Evolutionary conservation across 2,113 vertebrate species (phyloP).

Genomic region (Myotis davidii): DNA sequence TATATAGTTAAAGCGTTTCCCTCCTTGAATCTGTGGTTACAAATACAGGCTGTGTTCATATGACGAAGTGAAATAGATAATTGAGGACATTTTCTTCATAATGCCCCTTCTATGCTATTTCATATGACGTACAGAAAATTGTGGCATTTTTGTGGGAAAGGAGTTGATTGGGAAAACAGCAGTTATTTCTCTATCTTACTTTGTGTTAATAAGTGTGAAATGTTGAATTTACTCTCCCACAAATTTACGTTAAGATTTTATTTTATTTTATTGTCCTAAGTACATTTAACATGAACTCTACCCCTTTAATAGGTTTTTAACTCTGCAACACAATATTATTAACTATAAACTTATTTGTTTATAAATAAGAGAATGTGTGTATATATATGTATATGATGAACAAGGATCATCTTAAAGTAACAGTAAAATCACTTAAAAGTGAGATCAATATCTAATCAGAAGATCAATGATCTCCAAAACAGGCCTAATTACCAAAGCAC

Average conservation of each 20-base stretch:
- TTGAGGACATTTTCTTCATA: neutral
- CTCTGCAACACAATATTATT: neutral
- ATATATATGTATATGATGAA: neutral
- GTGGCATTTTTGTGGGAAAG: neutral
- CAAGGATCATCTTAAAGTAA: neutral
- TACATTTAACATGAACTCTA: neutral
- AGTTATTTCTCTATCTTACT: neutral
- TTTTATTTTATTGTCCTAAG: neutral
- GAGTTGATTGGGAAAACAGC: neutral
- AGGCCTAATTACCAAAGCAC: neutral
- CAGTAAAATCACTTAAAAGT: constrained; percentile 11
- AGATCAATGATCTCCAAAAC: neutral
- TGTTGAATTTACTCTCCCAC: neutral
- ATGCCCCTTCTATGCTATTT: neutral
- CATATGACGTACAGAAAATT: neutral
- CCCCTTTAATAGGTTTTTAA: neutral
- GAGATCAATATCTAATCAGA: neutral
- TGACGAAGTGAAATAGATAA: constrained; percentile 3
- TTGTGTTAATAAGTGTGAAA: neutral
- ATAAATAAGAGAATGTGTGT: neutral
- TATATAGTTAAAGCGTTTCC: constrained; percentile 52
- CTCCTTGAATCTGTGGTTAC: neutral
- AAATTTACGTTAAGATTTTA: neutral
- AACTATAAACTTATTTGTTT: neutral
- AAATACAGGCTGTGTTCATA: constrained; percentile 19